phyloP scores from a whole-genome alignment of 2,888 invertebrate genomes.

The Acanthacorydalis orientalis region DNA sequence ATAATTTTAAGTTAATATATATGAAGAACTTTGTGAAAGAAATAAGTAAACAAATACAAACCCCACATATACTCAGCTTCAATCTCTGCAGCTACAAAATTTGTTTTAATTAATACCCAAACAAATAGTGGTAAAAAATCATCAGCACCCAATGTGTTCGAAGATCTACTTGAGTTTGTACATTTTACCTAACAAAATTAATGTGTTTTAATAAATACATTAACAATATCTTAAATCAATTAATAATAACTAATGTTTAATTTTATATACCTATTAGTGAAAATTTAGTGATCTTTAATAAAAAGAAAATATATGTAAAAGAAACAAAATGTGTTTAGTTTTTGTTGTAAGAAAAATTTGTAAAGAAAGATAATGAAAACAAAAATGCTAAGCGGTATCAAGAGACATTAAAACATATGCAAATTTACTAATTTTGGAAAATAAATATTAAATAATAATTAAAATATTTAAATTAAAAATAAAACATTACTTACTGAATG shows the following conservation, averaged over 20 bases:
- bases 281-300: no score
- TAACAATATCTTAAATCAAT: no score
- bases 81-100: slow-evolving; percentile 81
- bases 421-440: no score
- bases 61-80: slow-evolving; percentile 95
- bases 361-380: no score
- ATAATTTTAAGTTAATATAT: not conserved
- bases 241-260: no score
- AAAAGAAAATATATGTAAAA: no score
- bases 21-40: not conserved
- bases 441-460: no score
- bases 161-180: slow-evolving; percentile 34
- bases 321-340: no score
- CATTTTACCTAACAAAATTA: slow-evolving; percentile 40
- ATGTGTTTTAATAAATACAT: not conserved
- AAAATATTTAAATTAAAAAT: slow-evolving; percentile 8
- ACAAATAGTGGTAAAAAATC: slow-evolving; percentile 85
- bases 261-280: no score
- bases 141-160: slow-evolving; percentile 53
- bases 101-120: slow-evolving; percentile 79
- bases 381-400: no score
- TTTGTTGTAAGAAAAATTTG: no score
- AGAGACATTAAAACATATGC: no score
- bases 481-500: slow-evolving; percentile 45
- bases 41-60: slow-evolving; percentile 13